phyloP scores from a whole-genome alignment of 2,797 vertebrate species.

The Danio aesculapii region DNA sequence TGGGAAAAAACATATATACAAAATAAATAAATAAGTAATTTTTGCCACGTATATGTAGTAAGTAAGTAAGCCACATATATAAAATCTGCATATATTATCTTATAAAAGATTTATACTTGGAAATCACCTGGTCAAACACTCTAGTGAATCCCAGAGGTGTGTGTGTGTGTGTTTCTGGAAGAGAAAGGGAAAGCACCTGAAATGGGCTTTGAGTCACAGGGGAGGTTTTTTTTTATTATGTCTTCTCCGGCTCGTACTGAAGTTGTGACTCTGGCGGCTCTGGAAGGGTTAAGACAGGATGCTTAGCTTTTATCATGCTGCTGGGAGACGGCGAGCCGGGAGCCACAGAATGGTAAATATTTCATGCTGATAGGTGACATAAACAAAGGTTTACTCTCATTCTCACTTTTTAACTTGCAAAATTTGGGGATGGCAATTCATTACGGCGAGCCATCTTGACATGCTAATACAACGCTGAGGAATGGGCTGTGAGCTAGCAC shows the following conservation, averaged over 20 bases:
- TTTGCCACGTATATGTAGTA: no score
- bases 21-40: no score
- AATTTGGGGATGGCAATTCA: slow-evolving; percentile 78
- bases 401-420: slow-evolving; percentile 80
- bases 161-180: slow-evolving; percentile 55
- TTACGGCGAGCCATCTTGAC: slow-evolving; percentile 71
- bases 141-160: slow-evolving; percentile 69
- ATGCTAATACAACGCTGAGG: slow-evolving; percentile 69
- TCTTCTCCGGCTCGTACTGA: slow-evolving; percentile 53
- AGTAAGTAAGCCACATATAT: no score
- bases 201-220: slow-evolving; percentile 64
- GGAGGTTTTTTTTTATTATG: slow-evolving; percentile 51
- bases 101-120: no score
- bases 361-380: slow-evolving; percentile 83
- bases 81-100: no score
- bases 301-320: slow-evolving; percentile 80
- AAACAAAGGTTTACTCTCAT: slow-evolving; percentile 82
- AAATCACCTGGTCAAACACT: slow-evolving; percentile 79
- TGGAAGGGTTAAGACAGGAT: slow-evolving; percentile 76
- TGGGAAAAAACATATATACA: no score
- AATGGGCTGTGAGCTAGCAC: slow-evolving; percentile 64
- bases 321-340: slow-evolving; percentile 76
- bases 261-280: slow-evolving; percentile 56
- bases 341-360: slow-evolving; percentile 78
- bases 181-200: slow-evolving; percentile 56